Percentiles rank a stretch among this genome's conserved stretches.
Evolutionary conservation across 2,888 invertebrate genomes (phyloP).

Genomic region (Drosophila borealis): DNA sequence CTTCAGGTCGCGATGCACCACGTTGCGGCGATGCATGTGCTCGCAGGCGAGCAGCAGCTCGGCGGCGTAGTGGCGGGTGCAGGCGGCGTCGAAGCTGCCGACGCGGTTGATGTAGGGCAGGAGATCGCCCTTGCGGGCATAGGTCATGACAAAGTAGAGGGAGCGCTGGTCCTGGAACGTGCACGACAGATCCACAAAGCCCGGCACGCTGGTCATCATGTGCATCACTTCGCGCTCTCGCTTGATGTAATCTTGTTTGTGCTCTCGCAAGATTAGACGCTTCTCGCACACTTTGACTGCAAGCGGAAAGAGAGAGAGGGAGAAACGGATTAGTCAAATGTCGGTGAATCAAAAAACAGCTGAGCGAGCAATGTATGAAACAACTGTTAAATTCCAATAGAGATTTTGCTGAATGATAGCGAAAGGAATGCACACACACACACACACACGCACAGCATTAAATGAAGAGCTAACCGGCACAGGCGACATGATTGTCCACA

Average conservation of each 20-base stretch:
- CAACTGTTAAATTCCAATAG: slow-evolving; percentile 52
- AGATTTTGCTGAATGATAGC: slow-evolving; percentile 27
- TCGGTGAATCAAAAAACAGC: slow-evolving; percentile 32
- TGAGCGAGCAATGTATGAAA: slow-evolving; percentile 37
- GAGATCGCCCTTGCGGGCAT: slow-evolving; percentile 97
- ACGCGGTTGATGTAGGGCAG: slow-evolving; percentile 95
- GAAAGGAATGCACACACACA: slow-evolving; percentile 5
- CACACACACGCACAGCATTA: background rate
- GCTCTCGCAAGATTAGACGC: slow-evolving; percentile 95
- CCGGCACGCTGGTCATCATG: slow-evolving; percentile 92
- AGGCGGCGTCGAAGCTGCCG: slow-evolving; percentile 94
- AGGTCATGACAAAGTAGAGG: slow-evolving; percentile 97
- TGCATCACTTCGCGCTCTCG: slow-evolving; percentile 97
- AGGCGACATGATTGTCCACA: slow-evolving; percentile 28
- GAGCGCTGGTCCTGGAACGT: slow-evolving; percentile 98
- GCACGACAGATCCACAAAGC: slow-evolving; percentile 96
- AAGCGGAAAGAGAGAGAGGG: slow-evolving; percentile 2
- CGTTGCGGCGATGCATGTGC: slow-evolving; percentile 93
- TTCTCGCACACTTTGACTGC: slow-evolving; percentile 99
- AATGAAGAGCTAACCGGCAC: background rate
- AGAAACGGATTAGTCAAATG: slow-evolving; percentile 21
- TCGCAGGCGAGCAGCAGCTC: slow-evolving; percentile 97
- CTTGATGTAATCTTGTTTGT: slow-evolving; percentile 96
- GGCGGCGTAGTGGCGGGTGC: slow-evolving; percentile 96
- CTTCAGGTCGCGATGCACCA: slow-evolving; percentile 98